Percentiles rank a stretch among this genome's conserved stretches.
Conservation (phyloP, 1,140 invertebrate species). For the Nomia melanderi region DNA sequence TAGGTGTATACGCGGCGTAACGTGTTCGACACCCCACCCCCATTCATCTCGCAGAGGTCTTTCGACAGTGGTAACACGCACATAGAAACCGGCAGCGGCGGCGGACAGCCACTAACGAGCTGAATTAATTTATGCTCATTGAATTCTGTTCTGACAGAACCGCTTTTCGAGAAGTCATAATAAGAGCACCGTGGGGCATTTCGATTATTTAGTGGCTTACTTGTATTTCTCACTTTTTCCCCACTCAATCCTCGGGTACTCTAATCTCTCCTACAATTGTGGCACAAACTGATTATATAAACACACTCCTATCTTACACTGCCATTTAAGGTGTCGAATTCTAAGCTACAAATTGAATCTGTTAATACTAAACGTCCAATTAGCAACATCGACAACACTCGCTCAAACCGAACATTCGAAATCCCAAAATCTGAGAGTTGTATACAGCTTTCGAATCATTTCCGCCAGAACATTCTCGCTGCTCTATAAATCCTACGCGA, state of each 20-base stretch:
- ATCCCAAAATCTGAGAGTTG: too few relatives aligned
- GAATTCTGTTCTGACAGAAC: constrained; percentile 63
- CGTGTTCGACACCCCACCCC: not conserved
- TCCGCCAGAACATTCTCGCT: too few relatives aligned
- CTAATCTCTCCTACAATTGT: not conserved
- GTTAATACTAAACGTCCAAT: too few relatives aligned
- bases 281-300: too few relatives aligned
- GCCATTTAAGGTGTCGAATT: too few relatives aligned
- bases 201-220: constrained; percentile 61
- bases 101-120: constrained; percentile 66
- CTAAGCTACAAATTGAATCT: too few relatives aligned
- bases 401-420: too few relatives aligned
- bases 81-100: constrained; percentile 30
- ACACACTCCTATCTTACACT: too few relatives aligned
- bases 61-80: constrained; percentile 15
- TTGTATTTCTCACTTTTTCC: not conserved
- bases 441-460: too few relatives aligned
- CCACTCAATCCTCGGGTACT: not conserved
- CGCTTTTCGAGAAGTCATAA: constrained; percentile 70
- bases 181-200: constrained; percentile 57
- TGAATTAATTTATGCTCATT: constrained; percentile 75
- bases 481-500: too few relatives aligned
- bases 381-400: too few relatives aligned
- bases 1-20: not conserved
- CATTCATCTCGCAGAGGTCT: constrained; percentile 23